Evolutionary conservation across 1,140 invertebrate genomes (phyloP).

Genomic region (Harpegnathos saltator): DNA sequence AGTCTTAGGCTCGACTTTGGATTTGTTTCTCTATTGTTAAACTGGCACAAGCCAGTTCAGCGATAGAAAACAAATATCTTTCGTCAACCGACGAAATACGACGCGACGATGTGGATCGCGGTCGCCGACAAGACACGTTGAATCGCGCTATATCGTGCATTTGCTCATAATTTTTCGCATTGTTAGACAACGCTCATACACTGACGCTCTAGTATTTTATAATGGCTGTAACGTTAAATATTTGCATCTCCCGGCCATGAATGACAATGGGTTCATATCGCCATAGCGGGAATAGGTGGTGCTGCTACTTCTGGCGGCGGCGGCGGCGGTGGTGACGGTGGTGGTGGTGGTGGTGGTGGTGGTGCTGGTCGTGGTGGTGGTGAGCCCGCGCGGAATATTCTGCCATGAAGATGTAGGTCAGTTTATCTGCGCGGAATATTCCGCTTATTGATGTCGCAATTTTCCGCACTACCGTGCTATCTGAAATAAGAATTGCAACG

Average conservation of each 20-base stretch:
- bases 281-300: constrained; percentile 42
- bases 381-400: constrained; percentile 39
- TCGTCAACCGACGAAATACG: too few species aligned
- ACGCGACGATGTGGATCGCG: too few species aligned
- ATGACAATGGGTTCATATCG: constrained; percentile 56
- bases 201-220: constrained; percentile 28
- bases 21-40: too few species aligned
- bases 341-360: too few species aligned
- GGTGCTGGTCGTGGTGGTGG: too few species aligned
- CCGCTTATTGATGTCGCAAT: constrained; percentile 48
- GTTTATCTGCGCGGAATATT: constrained; percentile 57
- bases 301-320: not conserved
- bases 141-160: not conserved
- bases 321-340: too few species aligned
- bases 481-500: constrained; percentile 17
- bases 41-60: too few species aligned
- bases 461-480: constrained; percentile 24
- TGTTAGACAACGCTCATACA: constrained; percentile 8
- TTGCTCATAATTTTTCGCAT: constrained; percentile 24
- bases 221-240: constrained; percentile 46
- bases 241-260: constrained; percentile 50
- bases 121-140: not conserved
- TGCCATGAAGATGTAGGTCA: constrained; percentile 53
- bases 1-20: too few species aligned
- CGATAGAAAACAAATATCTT: too few species aligned